phyloP scores from a whole-genome alignment of 2,888 invertebrate genomes.

The Cephus pulcher region DNA sequence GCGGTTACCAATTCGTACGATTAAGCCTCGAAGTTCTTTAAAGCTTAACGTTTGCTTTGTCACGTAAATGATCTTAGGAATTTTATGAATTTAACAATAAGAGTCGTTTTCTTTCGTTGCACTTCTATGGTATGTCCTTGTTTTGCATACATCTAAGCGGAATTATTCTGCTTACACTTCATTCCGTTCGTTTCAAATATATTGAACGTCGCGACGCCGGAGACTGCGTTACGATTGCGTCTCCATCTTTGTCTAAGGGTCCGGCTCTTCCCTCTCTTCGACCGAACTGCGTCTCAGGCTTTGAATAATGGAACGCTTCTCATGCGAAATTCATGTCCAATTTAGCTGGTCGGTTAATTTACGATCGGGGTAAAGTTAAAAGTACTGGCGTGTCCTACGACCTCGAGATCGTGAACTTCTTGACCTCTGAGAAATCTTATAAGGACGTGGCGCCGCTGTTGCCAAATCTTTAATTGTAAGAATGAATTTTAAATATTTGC shows the following conservation, averaged over 20 bases:
- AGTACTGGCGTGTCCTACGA: constrained; percentile 11
- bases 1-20: no score
- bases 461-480: background rate
- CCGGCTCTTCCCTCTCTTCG: background rate
- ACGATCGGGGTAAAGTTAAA: constrained; percentile 44
- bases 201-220: background rate
- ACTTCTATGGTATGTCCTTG: background rate
- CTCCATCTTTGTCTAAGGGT: background rate
- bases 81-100: background rate
- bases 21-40: background rate
- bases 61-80: background rate
- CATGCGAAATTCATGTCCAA: constrained; percentile 54
- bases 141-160: background rate
- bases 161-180: background rate
- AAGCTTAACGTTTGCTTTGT: background rate
- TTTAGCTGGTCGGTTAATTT: constrained; percentile 50
- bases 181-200: background rate
- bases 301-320: constrained; percentile 49
- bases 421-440: background rate
- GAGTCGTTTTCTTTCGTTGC: background rate
- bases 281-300: constrained; percentile 8
- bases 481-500: background rate
- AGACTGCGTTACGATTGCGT: background rate
- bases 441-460: background rate
- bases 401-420: background rate